Evolutionary conservation across 2,797 vertebrate species (phyloP).

Genomic region (Silurus lanzhouensis): DNA sequence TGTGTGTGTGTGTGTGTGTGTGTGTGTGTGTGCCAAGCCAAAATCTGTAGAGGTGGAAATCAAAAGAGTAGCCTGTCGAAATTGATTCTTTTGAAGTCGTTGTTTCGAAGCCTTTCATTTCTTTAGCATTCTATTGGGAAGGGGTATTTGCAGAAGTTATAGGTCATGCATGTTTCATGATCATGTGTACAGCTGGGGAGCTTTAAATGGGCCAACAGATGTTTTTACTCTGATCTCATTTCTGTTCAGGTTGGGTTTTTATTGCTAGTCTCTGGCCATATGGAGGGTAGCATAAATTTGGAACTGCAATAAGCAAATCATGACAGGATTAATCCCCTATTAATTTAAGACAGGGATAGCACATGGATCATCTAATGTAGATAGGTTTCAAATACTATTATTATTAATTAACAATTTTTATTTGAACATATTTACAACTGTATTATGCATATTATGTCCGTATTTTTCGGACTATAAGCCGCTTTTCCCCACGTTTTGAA

Average conservation of each 20-base stretch:
- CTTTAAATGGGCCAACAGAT: constrained; percentile 17
- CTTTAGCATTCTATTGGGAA: constrained; percentile 13
- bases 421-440: constrained; percentile 10
- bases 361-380: not conserved
- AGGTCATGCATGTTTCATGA: constrained; percentile 18
- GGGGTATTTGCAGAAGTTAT: constrained; percentile 22
- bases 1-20: not conserved
- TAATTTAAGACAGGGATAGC: not conserved
- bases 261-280: constrained; percentile 29
- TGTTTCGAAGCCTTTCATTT: constrained; percentile 35
- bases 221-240: constrained; percentile 28
- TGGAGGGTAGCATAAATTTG: constrained; percentile 20
- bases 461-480: too few relatives aligned
- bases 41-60: constrained; percentile 21
- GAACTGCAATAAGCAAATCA: constrained; percentile 16
- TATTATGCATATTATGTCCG: not conserved
- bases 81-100: constrained; percentile 32
- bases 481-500: too few relatives aligned
- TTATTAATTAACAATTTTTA: not conserved
- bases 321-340: not conserved
- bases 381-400: not conserved
- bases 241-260: constrained; percentile 22
- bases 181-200: constrained; percentile 25
- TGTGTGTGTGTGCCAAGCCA: not conserved
- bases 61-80: constrained; percentile 32